phyloP scores from a whole-genome alignment of 2,113 vertebrate species.

The Dipodomys spectabilis region DNA sequence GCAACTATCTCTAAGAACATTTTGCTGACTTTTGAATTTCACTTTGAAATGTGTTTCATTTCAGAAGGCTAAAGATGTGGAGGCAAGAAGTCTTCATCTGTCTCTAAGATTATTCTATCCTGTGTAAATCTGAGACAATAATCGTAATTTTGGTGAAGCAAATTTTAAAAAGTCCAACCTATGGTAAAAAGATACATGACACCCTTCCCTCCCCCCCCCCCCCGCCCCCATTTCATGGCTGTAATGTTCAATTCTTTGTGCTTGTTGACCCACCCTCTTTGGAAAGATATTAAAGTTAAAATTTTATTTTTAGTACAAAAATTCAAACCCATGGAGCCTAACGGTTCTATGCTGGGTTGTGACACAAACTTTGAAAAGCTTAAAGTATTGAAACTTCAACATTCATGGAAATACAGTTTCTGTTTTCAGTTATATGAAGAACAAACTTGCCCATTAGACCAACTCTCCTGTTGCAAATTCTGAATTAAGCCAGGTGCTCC shows the following conservation, averaged over 20 bases:
- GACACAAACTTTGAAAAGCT: neutral
- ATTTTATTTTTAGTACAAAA: neutral
- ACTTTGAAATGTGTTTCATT: neutral
- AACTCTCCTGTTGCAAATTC: neutral
- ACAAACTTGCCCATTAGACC: neutral
- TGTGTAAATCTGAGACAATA: neutral
- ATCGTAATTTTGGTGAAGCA: neutral
- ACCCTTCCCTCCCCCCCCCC: neutral
- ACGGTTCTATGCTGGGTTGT: neutral
- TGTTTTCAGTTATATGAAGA: neutral
- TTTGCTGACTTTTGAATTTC: neutral
- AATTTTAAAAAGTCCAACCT: neutral
- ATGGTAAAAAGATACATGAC: neutral
- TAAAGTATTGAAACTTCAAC: neutral
- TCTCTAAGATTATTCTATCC: neutral
- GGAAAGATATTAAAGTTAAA: neutral
- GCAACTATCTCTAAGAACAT: neutral
- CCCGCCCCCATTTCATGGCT: neutral
- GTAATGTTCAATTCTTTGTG: neutral
- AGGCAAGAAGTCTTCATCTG: neutral
- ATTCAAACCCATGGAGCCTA: neutral
- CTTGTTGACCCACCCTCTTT: neutral
- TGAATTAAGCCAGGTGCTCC: neutral
- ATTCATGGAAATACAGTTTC: neutral
- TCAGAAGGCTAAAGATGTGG: neutral